Base-by-base conservation (phyloP, 2,888 invertebrate species). In the Agriopis leucophaearia region DNA sequence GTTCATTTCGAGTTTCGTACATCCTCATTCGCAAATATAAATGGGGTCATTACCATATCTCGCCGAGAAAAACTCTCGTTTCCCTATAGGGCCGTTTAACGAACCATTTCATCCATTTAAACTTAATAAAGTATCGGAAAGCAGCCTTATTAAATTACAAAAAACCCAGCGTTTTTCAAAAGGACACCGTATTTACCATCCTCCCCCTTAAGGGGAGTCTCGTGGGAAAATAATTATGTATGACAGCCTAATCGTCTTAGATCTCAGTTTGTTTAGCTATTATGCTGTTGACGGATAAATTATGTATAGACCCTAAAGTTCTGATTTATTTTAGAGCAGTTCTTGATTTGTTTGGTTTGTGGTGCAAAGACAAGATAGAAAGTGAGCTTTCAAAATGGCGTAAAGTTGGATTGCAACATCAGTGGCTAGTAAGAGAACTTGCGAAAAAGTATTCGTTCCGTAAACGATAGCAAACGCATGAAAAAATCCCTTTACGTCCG, bases 111-210 rank as follows among this genome's bases (percentile, higher is more conserved):
- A 88, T 85, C 85, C 85, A 82, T 88, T 89, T 84, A 86, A 86
- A 88, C 83, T 82, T 88, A 90, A 91, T 91, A 90, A 90, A 89
- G 87, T 87, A 91, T 90, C 84, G 88, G 82, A 88, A 90, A 91
- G 87, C 81, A 88, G 84, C 85, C 84, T 89, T 88, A 91, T 91
- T 90, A 88, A 88, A 88, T 91, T 85, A 84, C 81, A 85, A 85
- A 86, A 79, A 74, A 73, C 69, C 69, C 68, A 65, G 75, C 62
- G 42, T 48, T 64, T 68, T 64, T 27, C 36, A 64, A 54, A 63
- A 54, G 18, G 73, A 73, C 72, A 73, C 72, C 71, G 76, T 83
- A 81, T 86, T 82, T 35, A 78, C 81, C 71, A 68, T 74, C 78
- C 76, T 81, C 78, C 77, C 77, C 78, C 81, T 81, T 74, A 60